These are phyloP conservation scores for Gasterosteus aculeatus DNA, from an alignment of 2,113 vertebrate genomes.

Conservation along the genomic window DNA sequence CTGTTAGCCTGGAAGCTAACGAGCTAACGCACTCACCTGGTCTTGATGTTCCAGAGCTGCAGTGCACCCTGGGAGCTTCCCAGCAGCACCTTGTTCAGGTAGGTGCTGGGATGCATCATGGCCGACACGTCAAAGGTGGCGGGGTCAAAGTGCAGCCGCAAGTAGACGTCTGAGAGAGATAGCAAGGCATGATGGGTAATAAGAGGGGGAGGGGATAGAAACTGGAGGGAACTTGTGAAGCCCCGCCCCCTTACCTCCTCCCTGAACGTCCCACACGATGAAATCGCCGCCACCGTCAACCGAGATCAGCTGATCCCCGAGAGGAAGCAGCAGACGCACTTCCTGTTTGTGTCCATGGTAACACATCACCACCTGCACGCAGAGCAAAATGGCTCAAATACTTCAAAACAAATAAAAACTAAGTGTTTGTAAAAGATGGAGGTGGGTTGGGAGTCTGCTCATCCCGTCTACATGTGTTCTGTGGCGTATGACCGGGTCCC, in stretches of 20 bases:
- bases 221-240: background rate
- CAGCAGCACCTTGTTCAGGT: slow-evolving; percentile 96
- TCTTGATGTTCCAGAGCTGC: slow-evolving; percentile 97
- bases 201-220: background rate
- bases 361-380: slow-evolving; percentile 86
- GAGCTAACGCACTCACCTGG: slow-evolving; percentile 81
- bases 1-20: background rate
- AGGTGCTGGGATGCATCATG: slow-evolving; percentile 94
- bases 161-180: slow-evolving; percentile 86
- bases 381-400: background rate
- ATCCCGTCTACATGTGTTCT: too few relatives aligned
- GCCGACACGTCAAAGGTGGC: slow-evolving; percentile 87
- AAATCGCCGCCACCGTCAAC: slow-evolving; percentile 87
- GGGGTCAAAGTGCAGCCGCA: slow-evolving; percentile 89
- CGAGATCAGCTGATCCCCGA: slow-evolving; percentile 94
- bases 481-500: too few relatives aligned
- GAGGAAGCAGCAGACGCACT: slow-evolving; percentile 89
- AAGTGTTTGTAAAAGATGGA: too few relatives aligned
- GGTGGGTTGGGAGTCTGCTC: too few relatives aligned
- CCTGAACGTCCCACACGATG: slow-evolving; percentile 91
- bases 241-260: slow-evolving; percentile 45
- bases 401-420: too few relatives aligned
- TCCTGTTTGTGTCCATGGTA: slow-evolving; percentile 89
- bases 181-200: slow-evolving; percentile 30
- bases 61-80: slow-evolving; percentile 92